phyloP scores from a whole-genome alignment of 1,140 invertebrate species.

The Drosophila rhopaloa region DNA sequence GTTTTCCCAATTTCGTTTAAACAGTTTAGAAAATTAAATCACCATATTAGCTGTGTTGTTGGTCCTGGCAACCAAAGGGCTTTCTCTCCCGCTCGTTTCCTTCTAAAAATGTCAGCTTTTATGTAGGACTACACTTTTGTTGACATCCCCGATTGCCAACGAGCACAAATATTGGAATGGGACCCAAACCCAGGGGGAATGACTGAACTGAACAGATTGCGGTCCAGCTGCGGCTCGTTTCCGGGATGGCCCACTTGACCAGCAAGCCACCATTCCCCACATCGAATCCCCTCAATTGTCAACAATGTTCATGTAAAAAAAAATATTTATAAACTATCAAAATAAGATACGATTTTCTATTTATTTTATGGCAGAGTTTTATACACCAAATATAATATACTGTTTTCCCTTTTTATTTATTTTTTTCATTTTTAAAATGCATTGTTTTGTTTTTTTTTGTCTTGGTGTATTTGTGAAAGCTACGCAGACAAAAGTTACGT shows the following conservation, averaged over 20 bases:
- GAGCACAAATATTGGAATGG: conserved; percentile 30
- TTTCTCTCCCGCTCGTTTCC: conserved; percentile 2
- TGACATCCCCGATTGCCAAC: conserved; percentile 33
- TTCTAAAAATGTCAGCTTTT: not conserved
- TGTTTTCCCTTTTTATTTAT: too few relatives aligned
- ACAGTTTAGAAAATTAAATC: conserved; percentile 55
- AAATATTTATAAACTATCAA: not conserved
- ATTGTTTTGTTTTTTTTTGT: not conserved
- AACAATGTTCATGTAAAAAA: not conserved
- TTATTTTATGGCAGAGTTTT: too few relatives aligned
- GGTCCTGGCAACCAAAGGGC: conserved; percentile 7
- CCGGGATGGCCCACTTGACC: conserved; percentile 29
- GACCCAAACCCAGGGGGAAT: conserved; percentile 2
- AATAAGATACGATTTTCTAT: too few relatives aligned
- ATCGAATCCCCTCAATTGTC: conserved; percentile 1
- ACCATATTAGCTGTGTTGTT: conserved; percentile 21
- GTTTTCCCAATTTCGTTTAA: not conserved
- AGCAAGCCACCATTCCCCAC: not conserved
- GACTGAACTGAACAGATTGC: conserved; percentile 23
- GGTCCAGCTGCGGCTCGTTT: conserved; percentile 23
- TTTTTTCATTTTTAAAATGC: too few relatives aligned
- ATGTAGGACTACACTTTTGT: conserved; percentile 50
- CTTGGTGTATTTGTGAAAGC: conserved; percentile 10
- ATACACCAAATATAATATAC: too few relatives aligned
- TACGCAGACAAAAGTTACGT: conserved; percentile 73